A percentile compares a stretch with the other conserved stretches of the same genome.
Evolutionary conservation across 2,797 vertebrate genomes (phyloP).

Genomic region (Tenualosa thibaudeaui): DNA sequence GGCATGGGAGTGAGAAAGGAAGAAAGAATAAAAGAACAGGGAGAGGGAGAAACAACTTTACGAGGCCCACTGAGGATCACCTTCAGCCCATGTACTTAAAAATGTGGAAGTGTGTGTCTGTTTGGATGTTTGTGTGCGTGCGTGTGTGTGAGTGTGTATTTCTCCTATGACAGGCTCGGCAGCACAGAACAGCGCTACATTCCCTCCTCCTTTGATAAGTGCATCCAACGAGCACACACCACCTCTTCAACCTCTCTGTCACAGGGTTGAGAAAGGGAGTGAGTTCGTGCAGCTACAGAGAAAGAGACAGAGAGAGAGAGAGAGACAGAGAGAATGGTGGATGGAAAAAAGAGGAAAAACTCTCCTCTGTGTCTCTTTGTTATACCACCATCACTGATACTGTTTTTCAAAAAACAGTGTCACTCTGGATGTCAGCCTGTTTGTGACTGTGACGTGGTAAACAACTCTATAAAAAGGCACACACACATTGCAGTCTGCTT

Average conservation of each 20-base stretch:
- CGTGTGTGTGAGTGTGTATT: neutral
- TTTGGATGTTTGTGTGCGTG: conserved; percentile 25
- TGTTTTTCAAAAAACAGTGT: neutral
- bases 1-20: neutral
- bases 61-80: neutral
- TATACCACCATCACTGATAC: neutral
- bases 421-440: neutral
- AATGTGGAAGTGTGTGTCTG: neutral
- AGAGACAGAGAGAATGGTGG: neutral
- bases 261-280: neutral
- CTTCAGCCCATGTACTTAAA: neutral
- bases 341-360: neutral
- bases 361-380: neutral
- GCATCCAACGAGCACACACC: conserved; percentile 15
- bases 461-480: conserved; percentile 26
- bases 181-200: conserved; percentile 35
- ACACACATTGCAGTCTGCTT: neutral
- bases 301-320: neutral
- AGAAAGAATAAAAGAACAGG: neutral
- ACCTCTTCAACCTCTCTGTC: neutral
- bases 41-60: neutral
- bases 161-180: conserved; percentile 24
- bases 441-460: neutral
- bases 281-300: neutral
- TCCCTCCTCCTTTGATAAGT: conserved; percentile 48